These are phyloP conservation scores for Pediacus dermestoides DNA, from an alignment of 2,888 invertebrate species.

Conservation along the genomic window DNA sequence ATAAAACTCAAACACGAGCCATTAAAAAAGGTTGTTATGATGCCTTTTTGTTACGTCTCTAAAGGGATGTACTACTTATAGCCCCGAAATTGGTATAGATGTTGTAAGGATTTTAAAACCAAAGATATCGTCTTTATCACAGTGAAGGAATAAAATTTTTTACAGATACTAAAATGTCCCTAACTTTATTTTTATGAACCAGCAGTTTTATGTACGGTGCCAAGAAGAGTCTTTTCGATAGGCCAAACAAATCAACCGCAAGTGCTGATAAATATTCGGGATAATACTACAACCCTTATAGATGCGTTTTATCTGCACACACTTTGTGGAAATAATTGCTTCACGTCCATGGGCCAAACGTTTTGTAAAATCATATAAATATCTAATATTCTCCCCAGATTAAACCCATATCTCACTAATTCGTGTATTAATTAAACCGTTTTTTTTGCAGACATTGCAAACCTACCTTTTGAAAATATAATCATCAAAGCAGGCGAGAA, in stretches of 20 bases:
- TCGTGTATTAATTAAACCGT: no score
- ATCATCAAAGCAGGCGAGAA: constrained; percentile 63
- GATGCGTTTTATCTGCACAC: constrained; percentile 3
- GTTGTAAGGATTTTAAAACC: neutral
- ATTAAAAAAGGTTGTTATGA: no score
- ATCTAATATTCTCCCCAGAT: no score
- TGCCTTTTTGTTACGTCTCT: no score
- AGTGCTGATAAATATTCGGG: constrained; percentile 9
- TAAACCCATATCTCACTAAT: no score
- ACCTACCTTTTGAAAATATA: constrained; percentile 57
- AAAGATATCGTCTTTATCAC: constrained; percentile 6
- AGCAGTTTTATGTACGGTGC: constrained; percentile 1
- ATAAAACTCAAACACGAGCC: no score
- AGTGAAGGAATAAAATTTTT: constrained; percentile 5
- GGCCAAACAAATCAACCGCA: constrained; percentile 10
- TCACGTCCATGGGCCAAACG: constrained; percentile 1
- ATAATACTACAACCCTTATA: constrained; percentile 7
- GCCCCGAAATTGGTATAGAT: no score
- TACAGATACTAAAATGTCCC: constrained; percentile 7
- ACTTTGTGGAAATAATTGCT: constrained; percentile 5
- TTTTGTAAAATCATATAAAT: no score
- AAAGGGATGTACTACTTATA: no score
- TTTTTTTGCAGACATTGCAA: constrained; percentile 58
- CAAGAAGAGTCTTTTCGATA: constrained; percentile 4
- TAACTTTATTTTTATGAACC: constrained; percentile 7